Base-by-base conservation (phyloP, 2,888 invertebrate genomes). In the Leucophenga maculata region DNA sequence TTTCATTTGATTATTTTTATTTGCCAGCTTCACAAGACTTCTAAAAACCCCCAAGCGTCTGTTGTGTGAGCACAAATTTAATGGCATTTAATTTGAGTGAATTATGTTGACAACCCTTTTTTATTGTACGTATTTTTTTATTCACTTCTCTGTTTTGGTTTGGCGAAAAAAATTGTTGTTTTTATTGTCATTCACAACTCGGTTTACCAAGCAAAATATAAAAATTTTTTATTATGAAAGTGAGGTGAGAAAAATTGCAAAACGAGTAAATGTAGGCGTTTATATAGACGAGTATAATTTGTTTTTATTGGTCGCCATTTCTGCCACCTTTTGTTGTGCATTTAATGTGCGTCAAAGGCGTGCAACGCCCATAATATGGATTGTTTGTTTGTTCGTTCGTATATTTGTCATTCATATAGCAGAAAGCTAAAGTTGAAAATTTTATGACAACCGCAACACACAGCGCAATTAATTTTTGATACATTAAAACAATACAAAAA, bases 11-110 rank as follows among this genome's bases (percentile, higher is more conserved):
- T 9, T 11, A 39, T 2, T 26, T 26, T 26, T 26, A 39, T 39
- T 39, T 39, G 8, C 39, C 39, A 6, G 26, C 4, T 26, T 2
- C 26, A 26, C 3, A 26, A 26, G n/a, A n/a, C n/a, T n/a, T n/a
- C 26, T 26, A 4, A 26, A 26, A 26, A 2, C 26, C 26, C 2
- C 26, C 4, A 4, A 2, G 26, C 26, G 3, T 26, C 26, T 3
- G 2, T 2, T 26, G 26, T 3, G 26, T 3, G 26, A 26, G 26
- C 2, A 26, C 26, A 26, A 79, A 83, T 80, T 81, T 77, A 78
- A 78, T 74, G 74, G 77, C 74, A 78, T 78, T 78, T 77, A 79
- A 81, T 80, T 80, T 83, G 75, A 81, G 82, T 72, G 71, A 48
- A 67, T 67, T 57, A 67, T 50, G 48, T 57, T 57, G 55, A 31